Evolutionary conservation across 2,797 vertebrate genomes (phyloP).

Genomic region (Diplodus sargus): DNA sequence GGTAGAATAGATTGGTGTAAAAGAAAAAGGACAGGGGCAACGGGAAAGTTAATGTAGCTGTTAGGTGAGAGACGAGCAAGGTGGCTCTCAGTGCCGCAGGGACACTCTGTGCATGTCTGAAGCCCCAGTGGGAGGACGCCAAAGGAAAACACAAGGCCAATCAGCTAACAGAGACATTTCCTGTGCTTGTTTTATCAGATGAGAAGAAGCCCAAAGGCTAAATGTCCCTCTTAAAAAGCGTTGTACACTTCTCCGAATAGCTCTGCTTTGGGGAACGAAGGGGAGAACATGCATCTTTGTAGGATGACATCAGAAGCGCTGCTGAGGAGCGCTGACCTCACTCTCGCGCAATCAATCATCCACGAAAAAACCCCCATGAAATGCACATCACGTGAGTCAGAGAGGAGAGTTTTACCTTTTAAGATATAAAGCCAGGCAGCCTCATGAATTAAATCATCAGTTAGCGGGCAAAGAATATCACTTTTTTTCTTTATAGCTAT

Average conservation of each 20-base stretch:
- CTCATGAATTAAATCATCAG: conserved; percentile 67
- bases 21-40: conserved; percentile 39
- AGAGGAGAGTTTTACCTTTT: conserved; percentile 72
- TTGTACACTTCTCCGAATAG: conserved; percentile 62
- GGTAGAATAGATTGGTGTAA: conserved; percentile 48
- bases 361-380: conserved; percentile 49
- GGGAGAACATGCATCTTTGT: conserved; percentile 76
- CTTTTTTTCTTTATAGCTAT: conserved; percentile 55
- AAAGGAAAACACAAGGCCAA: conserved; percentile 80
- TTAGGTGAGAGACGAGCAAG: conserved; percentile 46
- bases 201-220: conserved; percentile 77
- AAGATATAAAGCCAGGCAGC: conserved; percentile 63
- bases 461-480: conserved; percentile 41
- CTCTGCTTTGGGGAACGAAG: conserved; percentile 56
- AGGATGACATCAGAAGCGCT: conserved; percentile 77
- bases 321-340: conserved; percentile 76
- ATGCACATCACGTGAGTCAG: conserved; percentile 45
- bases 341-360: conserved; percentile 78
- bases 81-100: conserved; percentile 61
- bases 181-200: conserved; percentile 87
- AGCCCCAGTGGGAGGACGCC: conserved; percentile 72
- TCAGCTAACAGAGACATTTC: conserved; percentile 84
- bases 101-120: conserved; percentile 72
- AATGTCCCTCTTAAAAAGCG: conserved; percentile 65
- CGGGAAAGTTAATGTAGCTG: conserved; percentile 50